Evolutionary conservation across 1,140 invertebrate species (phyloP), one percentile per base, ranked within the genome.

Genomic region (Leptinotarsa undecemlineata): DNA sequence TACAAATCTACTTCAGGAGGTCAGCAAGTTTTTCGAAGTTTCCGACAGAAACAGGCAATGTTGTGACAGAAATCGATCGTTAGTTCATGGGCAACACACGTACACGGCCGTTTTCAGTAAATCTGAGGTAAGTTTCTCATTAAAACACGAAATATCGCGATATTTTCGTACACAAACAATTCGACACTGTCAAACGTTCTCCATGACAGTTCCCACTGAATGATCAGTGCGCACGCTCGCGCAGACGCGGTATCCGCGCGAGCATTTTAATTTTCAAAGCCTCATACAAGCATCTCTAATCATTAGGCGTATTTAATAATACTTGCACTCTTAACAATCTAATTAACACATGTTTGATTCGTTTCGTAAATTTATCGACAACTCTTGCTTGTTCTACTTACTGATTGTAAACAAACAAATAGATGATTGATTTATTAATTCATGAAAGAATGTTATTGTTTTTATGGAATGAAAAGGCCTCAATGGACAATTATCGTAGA

Each of bases 111-210:
- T 76, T 74, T 73, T 68, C 70, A 69, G 64, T 51, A 71, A 73
- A 80, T 76, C 75, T 67, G 78, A 79, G 73, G 78, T 60, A 71
- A 77, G 77, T 76, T 81, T 79, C 76, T 76, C 51, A 77, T 76
- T 76, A 83, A 81, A 79, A 78, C 80, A 74, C 78, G 76, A 81
- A 77, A 78, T 77, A 79, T 75, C 80, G 78, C 82, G 82, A 81
- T 80, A 81, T 83, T 81, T 83, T 80, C 76, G 77, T 78, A 82
- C 81, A 78, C 81, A 82, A 83, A 83, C 80, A 83, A 78, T 74
- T 71, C 75, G n/a, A 63, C 78, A 76, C 80, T 82, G 81, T 82
- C 79, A 83, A 82, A 83, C 80, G 77, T 71, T 74, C 74, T 82
- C 82, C 82, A 83, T 83, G 81, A 83, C 81, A 82, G 78, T 77